A percentile compares a stretch with the other conserved stretches of the same genome.
Conservation (phyloP, 2,797 vertebrate species). For the Scleropages formosus region DNA sequence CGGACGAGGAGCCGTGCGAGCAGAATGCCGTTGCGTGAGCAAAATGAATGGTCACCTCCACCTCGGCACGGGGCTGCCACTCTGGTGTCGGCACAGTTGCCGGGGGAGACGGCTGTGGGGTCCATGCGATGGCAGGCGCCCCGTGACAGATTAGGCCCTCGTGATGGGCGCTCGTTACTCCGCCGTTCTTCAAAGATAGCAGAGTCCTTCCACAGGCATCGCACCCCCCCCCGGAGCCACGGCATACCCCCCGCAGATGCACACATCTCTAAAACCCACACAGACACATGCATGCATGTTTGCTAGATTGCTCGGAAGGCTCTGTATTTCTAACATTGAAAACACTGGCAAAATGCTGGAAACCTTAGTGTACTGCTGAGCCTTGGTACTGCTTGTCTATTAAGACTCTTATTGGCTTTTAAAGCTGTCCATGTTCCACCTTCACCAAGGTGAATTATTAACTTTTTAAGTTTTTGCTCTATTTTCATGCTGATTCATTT, state of each 20-base stretch:
- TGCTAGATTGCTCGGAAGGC: background rate
- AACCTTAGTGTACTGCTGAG: too few species aligned
- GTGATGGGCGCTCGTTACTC: constrained; percentile 66
- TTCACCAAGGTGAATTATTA: too few species aligned
- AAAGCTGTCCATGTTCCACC: too few species aligned
- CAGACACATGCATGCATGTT: constrained; percentile 13
- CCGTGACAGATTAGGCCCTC: constrained; percentile 71
- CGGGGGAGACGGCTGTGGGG: constrained; percentile 61
- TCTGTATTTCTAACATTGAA: constrained; percentile 3
- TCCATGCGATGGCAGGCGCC: constrained; percentile 71
- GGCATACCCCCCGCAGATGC: background rate
- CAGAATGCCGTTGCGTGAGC: constrained; percentile 75
- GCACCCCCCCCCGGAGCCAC: constrained; percentile 41
- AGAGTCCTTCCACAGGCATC: constrained; percentile 67
- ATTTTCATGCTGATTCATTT: too few species aligned
- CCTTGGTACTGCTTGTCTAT: too few species aligned
- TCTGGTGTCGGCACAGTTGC: constrained; percentile 61
- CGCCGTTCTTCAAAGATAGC: constrained; percentile 67
- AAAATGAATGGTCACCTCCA: constrained; percentile 74
- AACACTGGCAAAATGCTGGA: too few species aligned
- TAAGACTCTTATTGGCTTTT: too few species aligned
- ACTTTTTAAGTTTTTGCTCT: too few species aligned
- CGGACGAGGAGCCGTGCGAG: constrained; percentile 56
- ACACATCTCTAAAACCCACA: constrained; percentile 24
- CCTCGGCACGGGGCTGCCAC: constrained; percentile 52